Conservation (phyloP, 2,113 vertebrate species). For the Solea solea region DNA sequence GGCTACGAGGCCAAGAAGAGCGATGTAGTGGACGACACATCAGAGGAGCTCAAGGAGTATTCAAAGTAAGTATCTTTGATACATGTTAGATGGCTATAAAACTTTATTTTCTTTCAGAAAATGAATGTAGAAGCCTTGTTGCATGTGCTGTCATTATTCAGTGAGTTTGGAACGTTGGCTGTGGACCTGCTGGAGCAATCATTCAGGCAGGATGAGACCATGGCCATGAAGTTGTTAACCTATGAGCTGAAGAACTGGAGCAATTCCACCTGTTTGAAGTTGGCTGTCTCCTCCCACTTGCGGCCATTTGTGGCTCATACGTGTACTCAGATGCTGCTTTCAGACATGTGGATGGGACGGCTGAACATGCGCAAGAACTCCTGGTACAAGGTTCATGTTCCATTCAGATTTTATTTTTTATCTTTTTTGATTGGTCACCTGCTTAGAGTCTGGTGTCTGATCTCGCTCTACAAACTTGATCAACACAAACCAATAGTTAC, state of each 20-base stretch:
- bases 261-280: slow-evolving; percentile 96
- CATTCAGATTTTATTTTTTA: slow-evolving; percentile 55
- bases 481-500: not conserved
- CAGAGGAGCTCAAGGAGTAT: slow-evolving; percentile 95
- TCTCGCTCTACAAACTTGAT: no score
- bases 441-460: not conserved
- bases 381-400: slow-evolving; percentile 95
- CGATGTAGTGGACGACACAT: slow-evolving; percentile 96
- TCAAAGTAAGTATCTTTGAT: slow-evolving; percentile 84
- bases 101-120: not conserved
- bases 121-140: not conserved
- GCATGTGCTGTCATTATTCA: slow-evolving; percentile 57
- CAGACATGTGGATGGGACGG: slow-evolving; percentile 99
- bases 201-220: slow-evolving; percentile 97
- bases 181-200: slow-evolving; percentile 97
- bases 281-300: slow-evolving; percentile 95
- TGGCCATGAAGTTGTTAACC: slow-evolving; percentile 99
- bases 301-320: slow-evolving; percentile 96
- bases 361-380: slow-evolving; percentile 99
- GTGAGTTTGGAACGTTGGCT: slow-evolving; percentile 95
- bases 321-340: slow-evolving; percentile 96
- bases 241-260: slow-evolving; percentile 99
- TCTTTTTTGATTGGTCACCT: not conserved
- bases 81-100: not conserved
- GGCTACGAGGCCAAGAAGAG: slow-evolving; percentile 97